phyloP scores from a whole-genome alignment of 1,140 invertebrate species.

The Rhopalosiphum padi region DNA sequence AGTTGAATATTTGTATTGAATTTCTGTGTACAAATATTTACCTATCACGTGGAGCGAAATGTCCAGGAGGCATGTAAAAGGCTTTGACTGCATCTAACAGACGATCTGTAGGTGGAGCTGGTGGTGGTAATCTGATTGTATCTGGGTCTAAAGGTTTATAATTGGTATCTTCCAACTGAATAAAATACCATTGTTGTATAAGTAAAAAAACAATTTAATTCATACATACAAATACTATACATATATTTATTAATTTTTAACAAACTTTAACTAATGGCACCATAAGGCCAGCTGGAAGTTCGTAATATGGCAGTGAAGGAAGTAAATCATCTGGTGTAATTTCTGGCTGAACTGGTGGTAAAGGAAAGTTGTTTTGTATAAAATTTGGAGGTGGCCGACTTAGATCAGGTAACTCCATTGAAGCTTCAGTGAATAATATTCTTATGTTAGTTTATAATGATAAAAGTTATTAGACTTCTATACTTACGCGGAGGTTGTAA shows the following conservation, averaged over 20 bases:
- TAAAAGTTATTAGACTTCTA: background rate
- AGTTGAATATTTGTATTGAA: background rate
- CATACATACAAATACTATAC: background rate
- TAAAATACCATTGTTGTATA: conserved; percentile 33
- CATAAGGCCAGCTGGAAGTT: conserved; percentile 94
- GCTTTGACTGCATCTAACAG: conserved; percentile 91
- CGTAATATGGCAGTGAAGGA: conserved; percentile 93
- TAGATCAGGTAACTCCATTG: conserved; percentile 61
- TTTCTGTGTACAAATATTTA: conserved; percentile 65
- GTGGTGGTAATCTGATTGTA: conserved; percentile 88
- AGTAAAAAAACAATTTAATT: conserved; percentile 5
- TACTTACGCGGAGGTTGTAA: conserved; percentile 58
- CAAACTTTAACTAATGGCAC: conserved; percentile 87
- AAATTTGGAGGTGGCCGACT: conserved; percentile 64
- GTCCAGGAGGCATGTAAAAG: conserved; percentile 91
- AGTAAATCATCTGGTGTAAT: conserved; percentile 75
- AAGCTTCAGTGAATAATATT: background rate
- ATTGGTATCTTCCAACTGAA: conserved; percentile 84
- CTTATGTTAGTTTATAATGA: background rate
- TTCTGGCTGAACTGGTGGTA: conserved; percentile 65
- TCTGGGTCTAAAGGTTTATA: conserved; percentile 91
- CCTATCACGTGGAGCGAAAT: conserved; percentile 93
- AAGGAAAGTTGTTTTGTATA: conserved; percentile 69
- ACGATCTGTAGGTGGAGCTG: conserved; percentile 90
- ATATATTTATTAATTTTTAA: conserved; percentile 52